These are phyloP conservation scores for Rhinichthys klamathensis DNA, from an alignment of 2,113 vertebrate genomes.

Conservation along the genomic window DNA sequence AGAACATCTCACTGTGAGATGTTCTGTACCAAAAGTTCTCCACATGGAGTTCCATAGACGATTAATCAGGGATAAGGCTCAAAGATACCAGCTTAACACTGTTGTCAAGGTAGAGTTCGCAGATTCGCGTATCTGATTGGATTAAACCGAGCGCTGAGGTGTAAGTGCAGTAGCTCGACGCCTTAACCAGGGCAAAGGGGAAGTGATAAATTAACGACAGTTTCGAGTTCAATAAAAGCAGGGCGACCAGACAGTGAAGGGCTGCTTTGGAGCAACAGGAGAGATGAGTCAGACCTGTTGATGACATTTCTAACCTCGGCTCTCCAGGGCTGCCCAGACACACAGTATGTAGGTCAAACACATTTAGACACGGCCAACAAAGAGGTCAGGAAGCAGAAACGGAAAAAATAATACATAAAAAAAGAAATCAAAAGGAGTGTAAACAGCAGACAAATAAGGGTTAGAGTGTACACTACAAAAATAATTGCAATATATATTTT, in stretches of 20 bases:
- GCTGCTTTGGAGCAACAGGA: not conserved
- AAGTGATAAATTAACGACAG: not conserved
- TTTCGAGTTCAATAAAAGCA: not conserved
- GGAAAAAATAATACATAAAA: not conserved
- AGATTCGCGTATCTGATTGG: constrained; percentile 41
- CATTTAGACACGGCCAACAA: constrained; percentile 1
- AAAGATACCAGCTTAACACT: constrained; percentile 58
- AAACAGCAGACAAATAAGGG: not conserved
- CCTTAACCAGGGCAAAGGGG: constrained; percentile 6
- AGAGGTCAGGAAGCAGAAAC: constrained; percentile 11
- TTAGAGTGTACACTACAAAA: not conserved
- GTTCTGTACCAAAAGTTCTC: constrained; percentile 6
- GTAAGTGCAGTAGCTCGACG: not conserved
- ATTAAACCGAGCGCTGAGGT: constrained; percentile 9
- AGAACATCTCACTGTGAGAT: no score
- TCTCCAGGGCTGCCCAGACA: constrained; percentile 21
- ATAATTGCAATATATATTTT: not conserved
- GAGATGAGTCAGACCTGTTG: constrained; percentile 53
- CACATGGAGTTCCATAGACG: constrained; percentile 37
- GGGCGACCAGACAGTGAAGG: not conserved
- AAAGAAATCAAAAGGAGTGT: not conserved
- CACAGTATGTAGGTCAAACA: constrained; percentile 55
- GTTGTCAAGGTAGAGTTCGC: constrained; percentile 65
- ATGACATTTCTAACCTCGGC: constrained; percentile 24
- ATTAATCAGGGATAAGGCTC: constrained; percentile 66